Base-by-base conservation (phyloP, 1,140 invertebrate species). In the Drosophila leontia region DNA sequence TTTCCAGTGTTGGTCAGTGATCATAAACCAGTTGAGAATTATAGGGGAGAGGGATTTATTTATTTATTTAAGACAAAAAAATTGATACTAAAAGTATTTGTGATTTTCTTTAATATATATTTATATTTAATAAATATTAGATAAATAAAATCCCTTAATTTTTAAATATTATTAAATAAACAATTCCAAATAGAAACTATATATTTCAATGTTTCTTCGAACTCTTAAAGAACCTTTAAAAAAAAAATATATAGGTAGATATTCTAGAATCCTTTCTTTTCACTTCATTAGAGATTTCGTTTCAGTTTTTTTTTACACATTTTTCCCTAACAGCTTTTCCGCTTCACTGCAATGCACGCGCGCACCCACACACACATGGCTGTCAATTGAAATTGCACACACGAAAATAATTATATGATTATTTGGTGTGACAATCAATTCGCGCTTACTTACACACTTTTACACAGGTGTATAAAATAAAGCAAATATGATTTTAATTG, bases 401-500 rank as follows among this genome's bases (percentile, higher is more conserved):
- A 32, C 26, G n/a, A 64, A 63, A 53, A n/a, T n/a, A 19, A 39
- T 56, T 39, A 37, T 37, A 53, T 44, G 29, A 32, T 51, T 32
- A 51, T 51, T 69, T n/a, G 39, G 34, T 17, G 34, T 75, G 39
- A 75, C 42, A 75, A 60, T 17, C 29, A 44, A 62, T 45, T 45
- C 41, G 17, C 35, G 39, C 26, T 50, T 48, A 64, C 59, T 15
- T 34, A 17, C 57, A 62, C 64, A 15, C 23, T 12, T 50, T 50
- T 7, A 23, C 59, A 42, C 60, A n/a, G 26, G 26, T 17, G 48
- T 26, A 3, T 15, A 32, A 3, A 11, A 32, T 32, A 32, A 23
- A 26, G 13, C 15, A 26, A 62, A 64, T 44, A 61, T 61, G 39
- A 62, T 61, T 63, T 63, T 63, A 63, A 63, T 63, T 64, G 57